Evolutionary conservation across 1,140 invertebrate genomes (phyloP), one percentile per base, ranked within the genome.

Genomic region (Caenorhabditis remanei): DNA sequence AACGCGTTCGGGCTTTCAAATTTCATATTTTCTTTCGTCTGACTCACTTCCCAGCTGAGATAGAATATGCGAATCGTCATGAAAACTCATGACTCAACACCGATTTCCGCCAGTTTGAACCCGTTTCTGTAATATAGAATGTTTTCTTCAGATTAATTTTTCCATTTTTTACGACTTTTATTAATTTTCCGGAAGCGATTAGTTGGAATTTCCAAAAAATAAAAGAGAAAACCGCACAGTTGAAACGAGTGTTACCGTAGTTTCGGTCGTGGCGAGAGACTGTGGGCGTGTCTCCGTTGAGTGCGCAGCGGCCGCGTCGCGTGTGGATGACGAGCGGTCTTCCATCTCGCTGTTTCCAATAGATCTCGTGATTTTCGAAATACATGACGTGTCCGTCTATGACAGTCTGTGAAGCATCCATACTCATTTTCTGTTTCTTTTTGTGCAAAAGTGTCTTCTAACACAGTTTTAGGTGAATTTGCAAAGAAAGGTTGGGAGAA

Each of bases 11-110:
- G 32, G 32, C 32, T 71, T 24, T 19, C 0, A 50, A 83, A 41
- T 83, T 53, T 87, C 32, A 24, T 41, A 55, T 32, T 75, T 19
- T 19, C 14, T 48, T 32, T 19, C 21, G 24, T 41, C 13, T 0
- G 19, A 88, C 88, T 88, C 84, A 88, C 88, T 88, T 84, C 88
- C 88, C 24, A 88, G 71, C 86, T 84, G 43, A 55, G 75, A 55
- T 48, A 88, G 75, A 46, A 88, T 88, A 53, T 87, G 67, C 41
- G 88, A 87, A 46, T 67, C 88, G 43, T 87, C 82, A 67, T 88
- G 61, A 56, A 56, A 83, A 67, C 71, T 82, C 86, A 87, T 87
- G 41, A 14, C 32, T 83, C 7, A 13, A 14, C 67, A 48, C 41
- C 55, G 55, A 67, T 40, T 55, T 56, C 21, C 41, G 1, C 46